These are phyloP conservation scores for Solenopsis invicta DNA, from an alignment of 1,140 invertebrate species.

Conservation along the genomic window DNA sequence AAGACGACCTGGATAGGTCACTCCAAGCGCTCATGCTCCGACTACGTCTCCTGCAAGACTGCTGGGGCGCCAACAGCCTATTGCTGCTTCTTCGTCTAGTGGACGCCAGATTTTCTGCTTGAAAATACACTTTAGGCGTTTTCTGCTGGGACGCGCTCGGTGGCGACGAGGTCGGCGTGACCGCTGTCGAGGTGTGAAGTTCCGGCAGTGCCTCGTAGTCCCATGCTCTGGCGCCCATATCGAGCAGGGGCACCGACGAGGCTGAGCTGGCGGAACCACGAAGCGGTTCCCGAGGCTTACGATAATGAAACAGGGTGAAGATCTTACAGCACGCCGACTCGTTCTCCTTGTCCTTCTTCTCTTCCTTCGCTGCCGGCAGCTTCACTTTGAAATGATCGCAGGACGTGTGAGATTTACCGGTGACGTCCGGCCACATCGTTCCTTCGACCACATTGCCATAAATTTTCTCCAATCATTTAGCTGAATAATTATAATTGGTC, in stretches of 20 bases:
- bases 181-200: constrained; percentile 80
- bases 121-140: constrained; percentile 90
- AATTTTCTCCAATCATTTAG: constrained; percentile 33
- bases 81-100: constrained; percentile 88
- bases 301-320: constrained; percentile 67
- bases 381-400: constrained; percentile 66
- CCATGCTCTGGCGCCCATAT: constrained; percentile 86
- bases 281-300: constrained; percentile 74
- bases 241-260: constrained; percentile 82
- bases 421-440: constrained; percentile 26
- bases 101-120: constrained; percentile 88
- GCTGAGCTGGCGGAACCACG: constrained; percentile 79
- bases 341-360: constrained; percentile 43
- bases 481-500: not conserved
- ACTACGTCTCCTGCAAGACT: constrained; percentile 87
- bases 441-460: constrained; percentile 38
- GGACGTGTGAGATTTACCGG: constrained; percentile 32
- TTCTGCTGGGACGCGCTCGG: constrained; percentile 80
- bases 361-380: constrained; percentile 36
- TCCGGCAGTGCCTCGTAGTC: constrained; percentile 88
- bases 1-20: constrained; percentile 93
- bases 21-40: constrained; percentile 95
- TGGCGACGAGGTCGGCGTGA: constrained; percentile 83
- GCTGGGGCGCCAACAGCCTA: constrained; percentile 81
- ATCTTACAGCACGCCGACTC: constrained; percentile 65